These are phyloP conservation scores for Epinotia nisella DNA, from an alignment of 2,888 invertebrate species.

Conservation along the genomic window DNA sequence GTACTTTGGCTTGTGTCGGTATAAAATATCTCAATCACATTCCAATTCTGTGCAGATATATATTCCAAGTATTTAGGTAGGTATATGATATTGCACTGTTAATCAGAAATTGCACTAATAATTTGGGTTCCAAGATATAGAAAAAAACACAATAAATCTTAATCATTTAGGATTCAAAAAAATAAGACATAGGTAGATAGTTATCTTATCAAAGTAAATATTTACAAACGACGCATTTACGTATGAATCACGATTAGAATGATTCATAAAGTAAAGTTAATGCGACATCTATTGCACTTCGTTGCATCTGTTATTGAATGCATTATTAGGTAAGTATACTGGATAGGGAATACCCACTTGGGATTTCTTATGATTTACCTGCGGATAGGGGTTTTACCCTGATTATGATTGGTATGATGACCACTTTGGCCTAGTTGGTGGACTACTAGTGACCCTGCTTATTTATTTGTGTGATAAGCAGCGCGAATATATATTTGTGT, in stretches of 20 bases:
- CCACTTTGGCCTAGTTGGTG: no score
- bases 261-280: conserved; percentile 16
- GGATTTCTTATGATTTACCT: background rate
- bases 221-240: conserved; percentile 26
- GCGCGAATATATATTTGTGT: no score
- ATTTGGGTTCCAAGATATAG: conserved; percentile 6
- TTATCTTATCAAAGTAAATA: conserved; percentile 21
- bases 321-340: background rate
- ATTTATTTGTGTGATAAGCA: no score
- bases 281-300: conserved; percentile 7
- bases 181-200: background rate
- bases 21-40: no score
- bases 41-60: no score
- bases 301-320: conserved; percentile 3
- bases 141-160: no score
- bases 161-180: no score
- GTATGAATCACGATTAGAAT: conserved; percentile 17
- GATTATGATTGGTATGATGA: background rate
- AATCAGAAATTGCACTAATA: background rate
- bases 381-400: background rate
- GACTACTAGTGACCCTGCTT: no score
- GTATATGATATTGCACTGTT: no score
- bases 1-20: no score
- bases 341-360: background rate
- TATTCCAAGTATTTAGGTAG: no score